phyloP scores from a whole-genome alignment of 2,797 vertebrate genomes.

The Rousettus madagascariensis region DNA sequence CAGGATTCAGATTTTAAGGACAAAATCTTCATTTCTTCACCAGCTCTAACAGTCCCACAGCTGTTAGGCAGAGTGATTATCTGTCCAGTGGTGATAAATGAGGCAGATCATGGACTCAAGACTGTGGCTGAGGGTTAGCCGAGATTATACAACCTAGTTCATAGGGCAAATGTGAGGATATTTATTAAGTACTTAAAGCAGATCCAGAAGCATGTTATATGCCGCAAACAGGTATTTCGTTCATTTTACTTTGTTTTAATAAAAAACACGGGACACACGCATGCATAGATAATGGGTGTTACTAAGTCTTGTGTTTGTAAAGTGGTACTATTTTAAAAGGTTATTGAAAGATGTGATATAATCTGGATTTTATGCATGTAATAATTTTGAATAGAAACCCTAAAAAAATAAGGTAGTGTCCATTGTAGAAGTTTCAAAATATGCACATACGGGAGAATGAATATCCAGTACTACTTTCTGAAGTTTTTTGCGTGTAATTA shows the following conservation, averaged over 20 bases:
- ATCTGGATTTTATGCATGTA: not conserved
- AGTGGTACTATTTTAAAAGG: not conserved
- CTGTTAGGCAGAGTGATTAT: not conserved
- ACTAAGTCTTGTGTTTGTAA: not conserved
- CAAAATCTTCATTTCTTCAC: not conserved
- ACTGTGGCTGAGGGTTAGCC: too few species aligned
- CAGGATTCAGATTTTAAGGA: not conserved
- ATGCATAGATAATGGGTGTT: not conserved
- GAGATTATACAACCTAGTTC: not conserved
- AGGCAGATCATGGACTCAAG: not conserved
- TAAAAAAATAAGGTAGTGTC: not conserved
- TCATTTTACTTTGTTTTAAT: not conserved
- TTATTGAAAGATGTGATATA: not conserved
- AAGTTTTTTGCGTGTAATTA: not conserved
- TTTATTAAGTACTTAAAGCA: not conserved
- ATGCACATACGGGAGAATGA: not conserved
- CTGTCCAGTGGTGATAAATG: not conserved
- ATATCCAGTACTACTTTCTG: not conserved
- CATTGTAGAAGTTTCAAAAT: not conserved
- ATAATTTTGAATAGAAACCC: not conserved
- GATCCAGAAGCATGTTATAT: not conserved
- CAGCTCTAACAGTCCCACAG: too few species aligned
- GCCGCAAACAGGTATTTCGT: not conserved
- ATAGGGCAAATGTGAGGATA: not conserved
- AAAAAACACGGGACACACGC: not conserved